phyloP scores from a whole-genome alignment of 2,888 invertebrate genomes.

The Allolobophora icterica region DNA sequence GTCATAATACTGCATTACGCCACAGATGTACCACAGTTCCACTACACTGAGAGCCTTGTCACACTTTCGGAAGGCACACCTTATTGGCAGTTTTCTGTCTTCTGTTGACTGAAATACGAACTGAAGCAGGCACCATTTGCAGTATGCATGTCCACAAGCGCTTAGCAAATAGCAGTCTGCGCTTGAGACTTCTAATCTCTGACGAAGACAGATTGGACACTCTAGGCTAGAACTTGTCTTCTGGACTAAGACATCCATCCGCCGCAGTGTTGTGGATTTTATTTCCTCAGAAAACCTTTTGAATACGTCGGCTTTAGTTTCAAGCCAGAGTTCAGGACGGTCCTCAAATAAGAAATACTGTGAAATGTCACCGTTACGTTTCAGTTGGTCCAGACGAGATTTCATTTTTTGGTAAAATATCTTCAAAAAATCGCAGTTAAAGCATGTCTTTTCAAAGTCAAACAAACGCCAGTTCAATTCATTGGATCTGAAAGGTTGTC shows the following conservation, averaged over 20 bases:
- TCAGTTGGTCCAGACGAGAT: not conserved
- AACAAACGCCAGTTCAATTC: not conserved
- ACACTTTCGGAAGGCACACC: not conserved
- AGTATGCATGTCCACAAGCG: conserved; percentile 3
- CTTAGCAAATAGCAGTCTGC: not conserved
- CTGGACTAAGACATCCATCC: not conserved
- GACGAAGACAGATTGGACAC: not conserved
- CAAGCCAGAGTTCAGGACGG: conserved; percentile 7
- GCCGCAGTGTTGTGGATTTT: not conserved
- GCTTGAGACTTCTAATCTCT: not conserved
- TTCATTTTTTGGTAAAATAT: not conserved
- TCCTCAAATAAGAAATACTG: not conserved
- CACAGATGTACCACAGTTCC: not conserved
- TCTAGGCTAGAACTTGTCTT: not conserved
- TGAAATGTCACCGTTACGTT: not conserved
- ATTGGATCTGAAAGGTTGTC: not conserved
- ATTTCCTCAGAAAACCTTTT: not conserved
- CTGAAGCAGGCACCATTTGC: not conserved
- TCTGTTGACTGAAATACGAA: not conserved
- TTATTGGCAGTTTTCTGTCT: not conserved
- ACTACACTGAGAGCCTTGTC: not conserved
- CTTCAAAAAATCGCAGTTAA: not conserved
- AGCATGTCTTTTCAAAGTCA: not conserved
- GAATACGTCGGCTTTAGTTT: not conserved
- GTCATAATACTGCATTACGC: not conserved